phyloP scores from a whole-genome alignment of 2,888 invertebrate species.

The Lycophotia porphyrea region DNA sequence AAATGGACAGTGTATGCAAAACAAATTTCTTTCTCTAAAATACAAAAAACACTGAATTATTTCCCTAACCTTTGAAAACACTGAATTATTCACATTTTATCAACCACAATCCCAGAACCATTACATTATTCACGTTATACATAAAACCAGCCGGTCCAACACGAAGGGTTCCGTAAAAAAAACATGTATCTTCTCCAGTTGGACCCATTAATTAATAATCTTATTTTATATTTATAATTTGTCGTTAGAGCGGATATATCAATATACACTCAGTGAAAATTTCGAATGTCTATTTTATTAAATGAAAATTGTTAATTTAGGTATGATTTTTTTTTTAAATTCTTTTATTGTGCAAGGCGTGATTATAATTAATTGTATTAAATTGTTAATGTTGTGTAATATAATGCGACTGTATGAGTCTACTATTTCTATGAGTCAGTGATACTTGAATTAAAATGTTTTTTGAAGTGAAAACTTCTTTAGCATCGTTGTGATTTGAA shows the following conservation, averaged over 20 bases:
- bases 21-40: not conserved
- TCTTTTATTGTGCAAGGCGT: too few species aligned
- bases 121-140: slow-evolving; percentile 31
- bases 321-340: too few species aligned
- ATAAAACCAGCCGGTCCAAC: slow-evolving; percentile 7
- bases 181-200: not conserved
- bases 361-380: too few species aligned
- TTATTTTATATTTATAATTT: not conserved
- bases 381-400: too few species aligned
- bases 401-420: too few species aligned
- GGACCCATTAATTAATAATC: not conserved
- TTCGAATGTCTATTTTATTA: not conserved
- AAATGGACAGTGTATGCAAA: not conserved
- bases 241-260: not conserved
- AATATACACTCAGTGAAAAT: not conserved
- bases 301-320: too few species aligned
- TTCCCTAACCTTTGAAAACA: not conserved
- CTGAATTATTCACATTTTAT: slow-evolving; percentile 23
- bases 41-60: too few species aligned
- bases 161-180: not conserved
- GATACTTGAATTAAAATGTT: too few species aligned
- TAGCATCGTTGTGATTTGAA: too few species aligned
- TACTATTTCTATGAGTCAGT: too few species aligned
- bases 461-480: too few species aligned
- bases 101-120: not conserved